These are phyloP conservation scores for Himalopsyche japonica DNA, from an alignment of 2,888 invertebrate species.

Conservation along the genomic window DNA sequence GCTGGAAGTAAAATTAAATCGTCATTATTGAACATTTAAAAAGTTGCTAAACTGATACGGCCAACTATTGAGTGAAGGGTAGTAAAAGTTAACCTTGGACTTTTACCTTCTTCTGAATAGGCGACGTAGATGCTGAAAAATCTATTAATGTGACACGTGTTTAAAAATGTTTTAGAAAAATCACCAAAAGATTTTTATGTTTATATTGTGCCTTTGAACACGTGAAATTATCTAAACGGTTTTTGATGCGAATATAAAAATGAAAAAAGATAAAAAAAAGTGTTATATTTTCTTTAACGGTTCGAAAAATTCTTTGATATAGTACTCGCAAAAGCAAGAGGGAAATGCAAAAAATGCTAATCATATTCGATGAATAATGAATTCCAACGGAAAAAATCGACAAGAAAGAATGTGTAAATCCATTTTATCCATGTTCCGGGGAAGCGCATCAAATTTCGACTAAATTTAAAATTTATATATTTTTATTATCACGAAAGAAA, in stretches of 20 bases:
- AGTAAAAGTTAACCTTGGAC: too few relatives aligned
- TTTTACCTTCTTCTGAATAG: too few relatives aligned
- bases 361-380: constrained; percentile 1
- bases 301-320: background rate
- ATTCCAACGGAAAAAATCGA: background rate
- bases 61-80: too few relatives aligned
- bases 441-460: background rate
- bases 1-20: too few relatives aligned
- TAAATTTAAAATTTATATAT: background rate
- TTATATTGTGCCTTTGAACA: too few relatives aligned
- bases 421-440: background rate
- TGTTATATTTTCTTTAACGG: background rate
- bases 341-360: background rate
- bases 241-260: background rate
- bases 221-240: background rate
- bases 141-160: too few relatives aligned
- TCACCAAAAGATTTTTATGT: too few relatives aligned
- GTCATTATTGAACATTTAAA: too few relatives aligned
- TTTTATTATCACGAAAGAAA: background rate
- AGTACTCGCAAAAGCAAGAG: background rate
- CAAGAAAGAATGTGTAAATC: background rate
- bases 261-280: background rate
- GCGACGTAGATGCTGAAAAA: too few relatives aligned
- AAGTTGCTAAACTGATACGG: too few relatives aligned
- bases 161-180: too few relatives aligned